These are phyloP conservation scores for Diachasmimorpha longicaudata DNA, from an alignment of 1,140 invertebrate species.

Conservation along the genomic window DNA sequence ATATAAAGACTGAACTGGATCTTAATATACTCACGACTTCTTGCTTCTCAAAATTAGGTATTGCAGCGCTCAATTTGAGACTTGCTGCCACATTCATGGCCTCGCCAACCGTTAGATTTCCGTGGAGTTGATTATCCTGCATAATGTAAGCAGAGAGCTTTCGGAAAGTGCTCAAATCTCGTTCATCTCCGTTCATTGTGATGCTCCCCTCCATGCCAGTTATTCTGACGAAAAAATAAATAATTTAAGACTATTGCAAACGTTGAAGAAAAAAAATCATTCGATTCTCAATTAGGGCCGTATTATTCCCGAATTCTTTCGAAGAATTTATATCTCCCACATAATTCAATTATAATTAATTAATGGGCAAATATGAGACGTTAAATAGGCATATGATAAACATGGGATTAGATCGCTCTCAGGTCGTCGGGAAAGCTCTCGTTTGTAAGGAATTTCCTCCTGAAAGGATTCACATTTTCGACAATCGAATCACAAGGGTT, in stretches of 20 bases:
- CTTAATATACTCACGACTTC: conserved; percentile 74
- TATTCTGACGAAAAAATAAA: conserved; percentile 65
- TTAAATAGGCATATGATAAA: no score
- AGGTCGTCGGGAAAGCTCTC: no score
- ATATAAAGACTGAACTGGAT: no score
- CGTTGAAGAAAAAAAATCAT: no score
- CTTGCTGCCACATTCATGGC: conserved; percentile 92
- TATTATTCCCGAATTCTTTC: no score
- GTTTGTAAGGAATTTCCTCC: neutral
- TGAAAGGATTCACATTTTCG: neutral
- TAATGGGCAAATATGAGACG: no score
- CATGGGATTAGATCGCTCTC: no score
- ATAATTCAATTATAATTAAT: no score
- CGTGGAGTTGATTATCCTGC: conserved; percentile 96
- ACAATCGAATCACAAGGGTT: neutral
- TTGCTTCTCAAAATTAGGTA: conserved; percentile 74
- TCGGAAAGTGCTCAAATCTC: conserved; percentile 87
- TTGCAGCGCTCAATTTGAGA: conserved; percentile 82
- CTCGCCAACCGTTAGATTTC: conserved; percentile 91
- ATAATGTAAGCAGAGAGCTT: conserved; percentile 97
- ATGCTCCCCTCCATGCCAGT: conserved; percentile 79
- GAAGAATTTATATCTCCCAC: no score
- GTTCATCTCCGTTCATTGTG: conserved; percentile 84
- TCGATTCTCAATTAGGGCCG: no score
- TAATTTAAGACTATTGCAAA: neutral